Evolutionary conservation across 2,113 vertebrate species (phyloP).

Genomic region (Bagarius yarrelli): DNA sequence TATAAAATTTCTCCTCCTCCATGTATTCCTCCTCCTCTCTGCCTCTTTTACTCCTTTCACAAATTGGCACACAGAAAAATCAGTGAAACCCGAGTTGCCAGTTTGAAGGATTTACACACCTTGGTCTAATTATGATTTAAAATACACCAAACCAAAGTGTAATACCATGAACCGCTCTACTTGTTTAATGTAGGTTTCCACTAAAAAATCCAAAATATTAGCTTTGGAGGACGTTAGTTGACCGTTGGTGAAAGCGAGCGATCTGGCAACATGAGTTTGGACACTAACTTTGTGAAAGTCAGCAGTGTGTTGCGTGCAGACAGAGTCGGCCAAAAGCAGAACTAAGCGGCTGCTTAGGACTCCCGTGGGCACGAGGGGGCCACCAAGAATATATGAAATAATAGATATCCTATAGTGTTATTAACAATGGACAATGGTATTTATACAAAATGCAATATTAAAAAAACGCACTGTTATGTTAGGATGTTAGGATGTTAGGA

Average conservation of each 20-base stretch:
- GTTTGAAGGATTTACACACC: background rate
- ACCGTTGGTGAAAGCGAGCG: background rate
- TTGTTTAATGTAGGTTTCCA: background rate
- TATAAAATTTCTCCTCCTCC: conserved; percentile 52
- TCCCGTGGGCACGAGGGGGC: too few species aligned
- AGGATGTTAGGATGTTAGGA: too few species aligned
- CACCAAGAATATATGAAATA: too few species aligned
- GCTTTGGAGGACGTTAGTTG: too few species aligned
- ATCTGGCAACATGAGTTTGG: conserved; percentile 12
- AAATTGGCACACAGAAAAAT: background rate
- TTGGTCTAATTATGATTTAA: background rate
- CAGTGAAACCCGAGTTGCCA: background rate
- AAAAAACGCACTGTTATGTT: too few species aligned
- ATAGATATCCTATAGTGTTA: too few species aligned
- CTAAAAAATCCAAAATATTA: background rate
- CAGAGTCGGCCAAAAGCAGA: background rate
- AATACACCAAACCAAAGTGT: background rate
- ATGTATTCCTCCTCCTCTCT: conserved; percentile 34
- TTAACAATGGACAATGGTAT: too few species aligned
- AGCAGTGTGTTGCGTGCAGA: background rate
- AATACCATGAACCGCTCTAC: background rate
- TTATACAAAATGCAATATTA: too few species aligned
- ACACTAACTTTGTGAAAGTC: background rate
- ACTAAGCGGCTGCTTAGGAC: too few species aligned
- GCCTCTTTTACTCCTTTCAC: conserved; percentile 25